Evolutionary conservation across 1,140 invertebrate genomes (phyloP).

Genomic region (Laupala kohalensis): DNA sequence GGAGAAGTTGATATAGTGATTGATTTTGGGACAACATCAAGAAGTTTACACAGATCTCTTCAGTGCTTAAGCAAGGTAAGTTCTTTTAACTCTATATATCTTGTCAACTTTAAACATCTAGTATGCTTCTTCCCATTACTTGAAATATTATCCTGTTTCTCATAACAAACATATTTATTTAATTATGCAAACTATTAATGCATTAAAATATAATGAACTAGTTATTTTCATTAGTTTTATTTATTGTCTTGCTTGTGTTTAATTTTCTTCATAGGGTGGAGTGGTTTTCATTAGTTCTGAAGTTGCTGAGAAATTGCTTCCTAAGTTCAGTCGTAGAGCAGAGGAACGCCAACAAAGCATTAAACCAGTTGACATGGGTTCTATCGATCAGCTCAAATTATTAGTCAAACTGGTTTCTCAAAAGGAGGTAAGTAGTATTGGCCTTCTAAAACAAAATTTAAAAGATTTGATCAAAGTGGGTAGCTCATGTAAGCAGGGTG

Average conservation of each 20-base stretch:
- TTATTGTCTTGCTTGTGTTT: too few relatives aligned
- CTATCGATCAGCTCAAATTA: conserved; percentile 65
- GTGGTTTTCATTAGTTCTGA: conserved; percentile 79
- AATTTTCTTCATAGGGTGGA: too few relatives aligned
- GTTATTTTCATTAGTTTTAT: too few relatives aligned
- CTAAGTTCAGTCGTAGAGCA: conserved; percentile 62
- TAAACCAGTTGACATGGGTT: conserved; percentile 67
- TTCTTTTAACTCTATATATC: conserved; percentile 8
- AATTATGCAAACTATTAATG: too few relatives aligned
- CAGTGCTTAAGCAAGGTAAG: conserved; percentile 66
- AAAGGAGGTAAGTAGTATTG: conserved; percentile 49
- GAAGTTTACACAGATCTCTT: conserved; percentile 70
- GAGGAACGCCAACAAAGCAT: conserved; percentile 68
- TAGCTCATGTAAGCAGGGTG: too few relatives aligned
- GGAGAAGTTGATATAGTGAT: conserved; percentile 78
- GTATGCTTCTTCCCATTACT: too few relatives aligned
- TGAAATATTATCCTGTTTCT: too few relatives aligned
- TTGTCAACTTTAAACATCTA: neutral
- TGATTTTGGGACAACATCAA: conserved; percentile 78
- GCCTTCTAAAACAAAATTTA: too few relatives aligned
- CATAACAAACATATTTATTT: too few relatives aligned
- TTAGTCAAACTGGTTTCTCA: conserved; percentile 61
- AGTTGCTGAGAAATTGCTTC: conserved; percentile 59
- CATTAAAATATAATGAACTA: too few relatives aligned
- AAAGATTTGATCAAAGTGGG: too few relatives aligned